A percentile compares a stretch with the other conserved stretches of the same genome.
Evolutionary conservation across 2,797 vertebrate genomes (phyloP).

Genomic region (Anguilla anguilla): DNA sequence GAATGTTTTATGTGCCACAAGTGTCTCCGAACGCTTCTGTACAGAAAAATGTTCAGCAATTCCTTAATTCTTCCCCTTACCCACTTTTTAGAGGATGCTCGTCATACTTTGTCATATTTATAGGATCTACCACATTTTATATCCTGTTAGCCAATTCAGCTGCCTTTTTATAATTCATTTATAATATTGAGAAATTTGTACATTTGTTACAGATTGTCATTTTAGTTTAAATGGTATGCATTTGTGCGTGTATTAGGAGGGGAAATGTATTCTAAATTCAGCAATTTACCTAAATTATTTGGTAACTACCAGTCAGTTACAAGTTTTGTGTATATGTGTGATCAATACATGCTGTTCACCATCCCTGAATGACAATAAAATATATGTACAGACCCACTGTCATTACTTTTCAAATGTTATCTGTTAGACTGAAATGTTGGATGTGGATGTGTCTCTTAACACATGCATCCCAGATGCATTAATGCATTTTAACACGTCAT

Average conservation of each 20-base stretch:
- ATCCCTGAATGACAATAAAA: constrained; percentile 68
- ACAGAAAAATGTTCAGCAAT: constrained; percentile 56
- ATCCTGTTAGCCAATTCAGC: constrained; percentile 68
- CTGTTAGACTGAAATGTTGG: neutral
- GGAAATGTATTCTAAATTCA: constrained; percentile 56
- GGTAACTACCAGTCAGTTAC: constrained; percentile 57
- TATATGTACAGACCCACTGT: constrained; percentile 55
- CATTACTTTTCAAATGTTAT: constrained; percentile 44
- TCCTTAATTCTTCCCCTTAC: constrained; percentile 44
- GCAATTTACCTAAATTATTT: constrained; percentile 52
- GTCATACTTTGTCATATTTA: constrained; percentile 12
- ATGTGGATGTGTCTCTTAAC: neutral
- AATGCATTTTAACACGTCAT: neutral
- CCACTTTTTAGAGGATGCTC: constrained; percentile 49
- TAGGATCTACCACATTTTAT: constrained; percentile 65
- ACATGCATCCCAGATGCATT: neutral
- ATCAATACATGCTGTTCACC: constrained; percentile 68
- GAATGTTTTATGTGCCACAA: constrained; percentile 45
- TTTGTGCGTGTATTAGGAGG: constrained; percentile 68
- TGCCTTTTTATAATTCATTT: constrained; percentile 78
- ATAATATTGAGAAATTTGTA: constrained; percentile 73
- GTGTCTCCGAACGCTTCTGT: constrained; percentile 65
- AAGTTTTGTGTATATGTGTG: constrained; percentile 61
- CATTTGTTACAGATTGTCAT: constrained; percentile 64
- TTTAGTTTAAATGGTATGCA: constrained; percentile 61